These are phyloP conservation scores for Griposia aprilina DNA, from an alignment of 2,888 invertebrate genomes.

Conservation along the genomic window DNA sequence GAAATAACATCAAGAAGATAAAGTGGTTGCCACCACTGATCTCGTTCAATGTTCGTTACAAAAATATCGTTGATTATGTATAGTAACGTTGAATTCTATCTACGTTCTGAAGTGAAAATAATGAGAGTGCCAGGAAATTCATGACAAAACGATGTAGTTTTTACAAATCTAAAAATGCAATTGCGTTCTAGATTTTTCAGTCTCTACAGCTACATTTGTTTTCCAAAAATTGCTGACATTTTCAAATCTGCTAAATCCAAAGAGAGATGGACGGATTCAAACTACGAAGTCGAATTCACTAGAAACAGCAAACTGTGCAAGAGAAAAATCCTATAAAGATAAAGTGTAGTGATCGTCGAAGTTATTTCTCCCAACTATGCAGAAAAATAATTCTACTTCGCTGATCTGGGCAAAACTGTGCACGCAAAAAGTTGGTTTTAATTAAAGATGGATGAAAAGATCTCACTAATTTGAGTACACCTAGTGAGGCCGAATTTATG, in stretches of 20 bases:
- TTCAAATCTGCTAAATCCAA: conserved; percentile 19
- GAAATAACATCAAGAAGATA: background rate
- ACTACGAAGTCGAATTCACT: conserved; percentile 9
- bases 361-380: conserved; percentile 7
- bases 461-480: background rate
- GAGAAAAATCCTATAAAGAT: conserved; percentile 28
- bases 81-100: too few relatives aligned
- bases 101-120: background rate
- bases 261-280: conserved; percentile 17
- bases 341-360: conserved; percentile 18
- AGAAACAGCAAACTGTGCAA: conserved; percentile 14
- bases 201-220: background rate
- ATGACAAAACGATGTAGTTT: background rate
- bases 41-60: background rate
- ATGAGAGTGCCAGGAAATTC: background rate
- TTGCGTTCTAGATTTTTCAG: background rate
- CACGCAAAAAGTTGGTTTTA: background rate
- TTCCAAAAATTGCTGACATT: conserved; percentile 20
- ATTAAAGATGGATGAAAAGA: conserved; percentile 9
- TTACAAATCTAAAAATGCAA: background rate
- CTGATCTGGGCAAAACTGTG: conserved; percentile 17
- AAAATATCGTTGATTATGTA: background rate
- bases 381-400: conserved; percentile 21
- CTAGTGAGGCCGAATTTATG: background rate
- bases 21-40: background rate